A percentile compares a stretch with the other conserved stretches of the same genome.
These are phyloP conservation scores for Cyanoramphus novaezelandiae DNA, from an alignment of 2,113 vertebrate species.

Conservation along the genomic window DNA sequence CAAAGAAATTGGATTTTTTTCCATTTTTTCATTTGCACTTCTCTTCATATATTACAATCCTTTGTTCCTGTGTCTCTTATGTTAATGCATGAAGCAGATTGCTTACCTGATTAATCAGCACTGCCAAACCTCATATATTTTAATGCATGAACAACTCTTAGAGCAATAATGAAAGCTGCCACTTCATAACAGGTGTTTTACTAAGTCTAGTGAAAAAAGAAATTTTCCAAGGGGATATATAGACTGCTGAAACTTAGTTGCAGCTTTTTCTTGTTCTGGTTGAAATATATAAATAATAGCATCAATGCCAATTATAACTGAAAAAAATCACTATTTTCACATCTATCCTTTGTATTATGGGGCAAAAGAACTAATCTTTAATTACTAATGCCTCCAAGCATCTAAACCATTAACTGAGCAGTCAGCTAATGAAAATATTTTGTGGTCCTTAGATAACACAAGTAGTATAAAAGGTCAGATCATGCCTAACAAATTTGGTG, in stretches of 20 bases:
- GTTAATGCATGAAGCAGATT: constrained; percentile 49
- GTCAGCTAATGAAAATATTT: neutral
- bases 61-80: constrained; percentile 15
- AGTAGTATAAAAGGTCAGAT: neutral
- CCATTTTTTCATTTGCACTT: neutral
- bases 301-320: constrained; percentile 7
- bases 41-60: neutral
- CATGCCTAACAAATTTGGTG: neutral
- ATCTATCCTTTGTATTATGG: neutral
- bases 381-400: neutral
- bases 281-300: constrained; percentile 44
- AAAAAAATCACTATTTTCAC: constrained; percentile 10
- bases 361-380: constrained; percentile 11
- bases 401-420: neutral
- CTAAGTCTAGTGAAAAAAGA: constrained; percentile 24
- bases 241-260: neutral
- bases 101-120: constrained; percentile 60
- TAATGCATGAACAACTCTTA: constrained; percentile 30
- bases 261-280: neutral
- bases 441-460: neutral
- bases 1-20: neutral
- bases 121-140: constrained; percentile 35
- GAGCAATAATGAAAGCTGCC: constrained; percentile 53
- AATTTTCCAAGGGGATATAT: constrained; percentile 43
- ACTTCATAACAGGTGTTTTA: constrained; percentile 42